Percentiles rank a stretch among this genome's conserved stretches.
Evolutionary conservation across 2,113 vertebrate genomes (phyloP).

Genomic region (Ursus arctos): DNA sequence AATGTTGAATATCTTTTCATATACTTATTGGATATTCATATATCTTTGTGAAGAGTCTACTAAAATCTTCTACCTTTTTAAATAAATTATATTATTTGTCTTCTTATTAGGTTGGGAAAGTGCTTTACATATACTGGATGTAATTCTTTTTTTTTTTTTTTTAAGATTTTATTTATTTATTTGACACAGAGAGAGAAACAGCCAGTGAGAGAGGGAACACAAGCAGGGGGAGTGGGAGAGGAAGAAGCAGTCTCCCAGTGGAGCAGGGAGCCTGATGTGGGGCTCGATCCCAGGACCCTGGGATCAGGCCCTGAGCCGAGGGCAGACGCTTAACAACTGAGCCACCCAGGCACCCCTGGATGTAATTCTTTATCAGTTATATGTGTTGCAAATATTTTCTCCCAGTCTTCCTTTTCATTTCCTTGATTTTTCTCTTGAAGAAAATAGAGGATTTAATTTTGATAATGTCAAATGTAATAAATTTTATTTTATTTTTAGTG

Average conservation of each 20-base stretch:
- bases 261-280: no score
- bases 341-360: not conserved
- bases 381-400: constrained; percentile 4
- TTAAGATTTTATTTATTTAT: no score
- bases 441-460: constrained; percentile 40
- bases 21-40: not conserved
- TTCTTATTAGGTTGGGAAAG: not conserved
- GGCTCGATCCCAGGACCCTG: no score
- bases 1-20: not conserved
- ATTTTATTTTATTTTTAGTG: constrained; percentile 9
- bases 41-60: not conserved
- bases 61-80: not conserved
- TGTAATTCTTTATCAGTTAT: not conserved
- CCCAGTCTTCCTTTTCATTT: not conserved
- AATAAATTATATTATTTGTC: not conserved
- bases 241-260: no score
- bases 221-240: no score
- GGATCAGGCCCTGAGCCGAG: no score
- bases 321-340: no score
- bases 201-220: no score
- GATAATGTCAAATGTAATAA: not conserved
- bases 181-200: no score
- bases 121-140: not conserved
- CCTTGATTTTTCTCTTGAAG: constrained; percentile 2
- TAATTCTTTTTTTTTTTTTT: not conserved